Evolutionary conservation across 2,797 vertebrate genomes (phyloP).

Genomic region (Chrysocyon brachyurus): DNA sequence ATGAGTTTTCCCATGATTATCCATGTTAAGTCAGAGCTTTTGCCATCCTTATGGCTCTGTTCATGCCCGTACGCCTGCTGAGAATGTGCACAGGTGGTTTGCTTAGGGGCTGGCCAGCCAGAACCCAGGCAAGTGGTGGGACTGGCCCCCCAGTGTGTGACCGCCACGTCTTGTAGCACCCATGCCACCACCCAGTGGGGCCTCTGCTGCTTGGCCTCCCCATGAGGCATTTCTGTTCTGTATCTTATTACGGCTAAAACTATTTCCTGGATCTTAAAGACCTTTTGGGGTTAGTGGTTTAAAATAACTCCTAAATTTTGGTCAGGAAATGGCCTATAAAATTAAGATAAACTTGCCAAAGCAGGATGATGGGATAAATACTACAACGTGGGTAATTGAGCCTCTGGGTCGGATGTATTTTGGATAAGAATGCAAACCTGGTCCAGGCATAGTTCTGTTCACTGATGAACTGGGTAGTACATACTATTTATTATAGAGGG

Average conservation of each 20-base stretch:
- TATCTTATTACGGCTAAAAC: not conserved
- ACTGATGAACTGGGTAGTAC: not conserved
- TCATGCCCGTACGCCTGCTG: rapidly evolving
- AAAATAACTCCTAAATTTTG: conserved; percentile 76
- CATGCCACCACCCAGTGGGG: too few species aligned
- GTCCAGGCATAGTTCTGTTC: not conserved
- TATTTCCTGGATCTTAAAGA: conserved; percentile 74
- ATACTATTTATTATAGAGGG: rapidly evolving
- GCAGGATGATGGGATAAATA: conserved; percentile 17
- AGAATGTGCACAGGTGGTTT: not conserved
- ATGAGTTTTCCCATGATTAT: not conserved
- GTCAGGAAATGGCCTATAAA: conserved; percentile 77
- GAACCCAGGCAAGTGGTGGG: not conserved
- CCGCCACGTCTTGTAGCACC: not conserved
- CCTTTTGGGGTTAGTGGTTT: conserved; percentile 76
- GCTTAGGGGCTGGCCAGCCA: not conserved
- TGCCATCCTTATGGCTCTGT: not conserved
- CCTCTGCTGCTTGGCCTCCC: not conserved
- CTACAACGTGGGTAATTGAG: not conserved
- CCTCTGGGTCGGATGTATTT: not conserved
- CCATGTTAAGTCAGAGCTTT: not conserved
- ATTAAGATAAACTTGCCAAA: conserved; percentile 67
- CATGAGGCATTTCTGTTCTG: not conserved
- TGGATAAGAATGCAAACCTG: not conserved
- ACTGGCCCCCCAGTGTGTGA: not conserved